Conservation (phyloP, 1,140 invertebrate genomes). For the Drosophila arawakana region DNA sequence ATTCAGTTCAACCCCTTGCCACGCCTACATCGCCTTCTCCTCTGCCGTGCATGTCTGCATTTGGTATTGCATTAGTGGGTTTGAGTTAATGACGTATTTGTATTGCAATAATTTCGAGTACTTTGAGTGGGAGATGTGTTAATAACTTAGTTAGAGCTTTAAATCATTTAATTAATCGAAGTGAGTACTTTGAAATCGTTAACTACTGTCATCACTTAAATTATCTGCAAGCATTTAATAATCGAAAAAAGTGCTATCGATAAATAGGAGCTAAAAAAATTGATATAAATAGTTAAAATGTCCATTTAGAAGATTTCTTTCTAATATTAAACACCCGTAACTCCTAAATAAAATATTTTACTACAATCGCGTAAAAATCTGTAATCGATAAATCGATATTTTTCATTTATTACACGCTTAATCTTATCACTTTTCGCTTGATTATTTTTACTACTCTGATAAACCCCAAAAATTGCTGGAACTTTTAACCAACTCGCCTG, state of each 20-base stretch:
- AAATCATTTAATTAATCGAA: slow-evolving; percentile 28
- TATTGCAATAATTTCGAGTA: slow-evolving; percentile 26
- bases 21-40: neutral
- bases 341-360: too few species aligned
- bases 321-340: too few species aligned
- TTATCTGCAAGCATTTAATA: too few species aligned
- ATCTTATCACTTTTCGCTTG: too few species aligned
- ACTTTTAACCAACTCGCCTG: slow-evolving; percentile 53
- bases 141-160: neutral
- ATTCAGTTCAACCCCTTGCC: neutral
- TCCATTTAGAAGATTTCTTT: too few species aligned
- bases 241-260: too few species aligned
- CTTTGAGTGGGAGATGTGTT: neutral
- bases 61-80: neutral
- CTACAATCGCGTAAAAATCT: too few species aligned
- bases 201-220: neutral
- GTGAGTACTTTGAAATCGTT: neutral
- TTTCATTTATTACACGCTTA: too few species aligned
- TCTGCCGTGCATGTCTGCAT: slow-evolving; percentile 7
- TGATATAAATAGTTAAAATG: too few species aligned
- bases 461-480: neutral
- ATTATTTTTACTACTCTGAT: too few species aligned
- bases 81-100: slow-evolving; percentile 32
- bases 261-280: too few species aligned
- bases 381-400: too few species aligned